Conservation (phyloP, 2,113 vertebrate species). For the Xenopus borealis region DNA sequence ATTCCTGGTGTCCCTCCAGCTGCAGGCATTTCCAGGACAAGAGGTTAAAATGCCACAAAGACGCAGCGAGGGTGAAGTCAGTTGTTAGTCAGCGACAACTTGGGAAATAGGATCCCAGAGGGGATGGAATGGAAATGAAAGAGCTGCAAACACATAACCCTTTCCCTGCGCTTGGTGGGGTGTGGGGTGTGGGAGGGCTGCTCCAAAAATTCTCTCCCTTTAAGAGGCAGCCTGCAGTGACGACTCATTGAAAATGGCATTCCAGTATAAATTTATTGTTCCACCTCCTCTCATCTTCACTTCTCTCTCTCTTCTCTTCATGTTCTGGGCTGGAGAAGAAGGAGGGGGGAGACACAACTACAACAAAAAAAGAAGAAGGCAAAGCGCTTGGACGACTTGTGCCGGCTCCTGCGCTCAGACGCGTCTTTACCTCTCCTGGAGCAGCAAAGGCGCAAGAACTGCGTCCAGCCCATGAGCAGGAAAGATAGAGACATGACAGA, state of each 20-base stretch:
- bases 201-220: constrained; percentile 63
- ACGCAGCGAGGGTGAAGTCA: constrained; percentile 7
- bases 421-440: background rate
- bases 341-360: background rate
- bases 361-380: background rate
- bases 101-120: constrained; percentile 29
- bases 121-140: background rate
- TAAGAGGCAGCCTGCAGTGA: constrained; percentile 64
- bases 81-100: constrained; percentile 38
- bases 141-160: constrained; percentile 42
- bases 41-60: background rate
- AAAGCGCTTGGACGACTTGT: background rate
- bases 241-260: constrained; percentile 81
- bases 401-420: background rate
- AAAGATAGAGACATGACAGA: too few species aligned
- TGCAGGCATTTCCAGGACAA: constrained; percentile 17
- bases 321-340: constrained; percentile 65
- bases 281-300: constrained; percentile 78
- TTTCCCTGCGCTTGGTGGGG: constrained; percentile 58
- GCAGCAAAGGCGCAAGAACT: background rate
- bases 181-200: constrained; percentile 68
- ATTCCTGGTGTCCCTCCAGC: background rate
- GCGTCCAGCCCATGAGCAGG: background rate
- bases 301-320: constrained; percentile 67
- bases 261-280: constrained; percentile 85